phyloP scores from a whole-genome alignment of 2,888 invertebrate genomes.

The Eristalis tenax region DNA sequence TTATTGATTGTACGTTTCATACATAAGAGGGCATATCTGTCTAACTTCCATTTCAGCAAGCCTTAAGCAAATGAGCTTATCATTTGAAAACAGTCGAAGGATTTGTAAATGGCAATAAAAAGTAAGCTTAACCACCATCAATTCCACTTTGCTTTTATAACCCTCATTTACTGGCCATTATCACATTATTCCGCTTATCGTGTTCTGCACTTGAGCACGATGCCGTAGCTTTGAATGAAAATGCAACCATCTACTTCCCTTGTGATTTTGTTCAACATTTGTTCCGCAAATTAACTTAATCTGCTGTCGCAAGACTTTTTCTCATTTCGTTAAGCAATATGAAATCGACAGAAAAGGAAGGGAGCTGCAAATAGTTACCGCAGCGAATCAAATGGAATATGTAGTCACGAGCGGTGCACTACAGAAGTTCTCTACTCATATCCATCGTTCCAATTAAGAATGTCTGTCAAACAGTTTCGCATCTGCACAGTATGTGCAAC shows the following conservation, averaged over 20 bases:
- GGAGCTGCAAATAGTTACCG: neutral
- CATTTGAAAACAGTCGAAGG: neutral
- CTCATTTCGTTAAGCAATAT: constrained; percentile 25
- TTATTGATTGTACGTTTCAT: too few relatives aligned
- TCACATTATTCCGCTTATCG: neutral
- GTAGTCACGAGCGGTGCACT: constrained; percentile 11
- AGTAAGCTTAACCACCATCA: neutral
- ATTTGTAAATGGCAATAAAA: neutral
- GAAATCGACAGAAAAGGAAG: neutral
- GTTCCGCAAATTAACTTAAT: constrained; percentile 34
- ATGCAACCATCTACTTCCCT: neutral
- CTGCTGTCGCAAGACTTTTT: constrained; percentile 38
- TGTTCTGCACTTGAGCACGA: neutral
- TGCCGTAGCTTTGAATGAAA: neutral
- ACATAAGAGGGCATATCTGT: neutral
- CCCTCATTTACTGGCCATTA: neutral
- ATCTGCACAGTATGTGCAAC: constrained; percentile 5
- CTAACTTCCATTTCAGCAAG: neutral
- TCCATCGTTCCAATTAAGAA: constrained; percentile 28
- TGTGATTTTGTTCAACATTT: neutral
- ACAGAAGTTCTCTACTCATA: constrained; percentile 4
- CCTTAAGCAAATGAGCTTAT: neutral
- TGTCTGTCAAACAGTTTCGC: constrained; percentile 25
- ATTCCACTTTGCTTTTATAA: neutral
- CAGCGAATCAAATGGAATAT: constrained; percentile 28